Percentiles rank a stretch among this genome's conserved stretches.
Evolutionary conservation across 1,140 invertebrate species (phyloP).

Genomic region (Platorchestia sp.): DNA sequence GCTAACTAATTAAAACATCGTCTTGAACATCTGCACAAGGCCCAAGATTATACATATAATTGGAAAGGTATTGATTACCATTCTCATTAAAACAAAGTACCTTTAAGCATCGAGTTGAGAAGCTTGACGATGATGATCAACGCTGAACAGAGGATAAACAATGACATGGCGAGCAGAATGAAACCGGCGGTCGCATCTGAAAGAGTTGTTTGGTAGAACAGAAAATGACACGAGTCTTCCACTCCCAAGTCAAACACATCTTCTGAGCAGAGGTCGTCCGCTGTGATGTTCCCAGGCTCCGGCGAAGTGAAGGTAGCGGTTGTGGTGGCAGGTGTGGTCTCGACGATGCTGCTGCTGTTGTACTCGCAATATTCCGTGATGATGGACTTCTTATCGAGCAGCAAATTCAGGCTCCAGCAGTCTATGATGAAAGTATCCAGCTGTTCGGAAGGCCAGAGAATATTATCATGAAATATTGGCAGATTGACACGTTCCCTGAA

Average conservation of each 20-base stretch:
- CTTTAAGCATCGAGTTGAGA: slow-evolving; percentile 72
- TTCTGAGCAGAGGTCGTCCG: not conserved
- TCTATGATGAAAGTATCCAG: slow-evolving; percentile 72
- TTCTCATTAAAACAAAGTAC: too few relatives aligned
- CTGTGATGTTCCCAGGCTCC: slow-evolving; percentile 24
- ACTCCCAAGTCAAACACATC: slow-evolving; percentile 43
- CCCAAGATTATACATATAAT: too few relatives aligned
- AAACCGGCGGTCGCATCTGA: slow-evolving; percentile 70
- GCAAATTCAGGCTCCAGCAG: slow-evolving; percentile 68
- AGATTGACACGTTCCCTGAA: not conserved
- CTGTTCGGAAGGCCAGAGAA: slow-evolving; percentile 66
- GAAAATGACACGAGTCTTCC: slow-evolving; percentile 59
- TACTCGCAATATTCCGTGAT: slow-evolving; percentile 66
- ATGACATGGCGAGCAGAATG: slow-evolving; percentile 73
- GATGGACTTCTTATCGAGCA: slow-evolving; percentile 68
- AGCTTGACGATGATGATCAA: slow-evolving; percentile 77
- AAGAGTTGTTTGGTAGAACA: slow-evolving; percentile 61
- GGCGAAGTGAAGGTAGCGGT: not conserved
- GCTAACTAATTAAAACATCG: too few relatives aligned
- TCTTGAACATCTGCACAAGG: too few relatives aligned
- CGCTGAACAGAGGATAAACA: slow-evolving; percentile 74
- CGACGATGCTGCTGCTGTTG: not conserved
- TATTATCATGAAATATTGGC: not conserved
- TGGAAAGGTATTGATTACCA: too few relatives aligned
- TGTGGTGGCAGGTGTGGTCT: not conserved